phyloP scores from a whole-genome alignment of 2,113 vertebrate genomes.

The Melanocharis versteri region DNA sequence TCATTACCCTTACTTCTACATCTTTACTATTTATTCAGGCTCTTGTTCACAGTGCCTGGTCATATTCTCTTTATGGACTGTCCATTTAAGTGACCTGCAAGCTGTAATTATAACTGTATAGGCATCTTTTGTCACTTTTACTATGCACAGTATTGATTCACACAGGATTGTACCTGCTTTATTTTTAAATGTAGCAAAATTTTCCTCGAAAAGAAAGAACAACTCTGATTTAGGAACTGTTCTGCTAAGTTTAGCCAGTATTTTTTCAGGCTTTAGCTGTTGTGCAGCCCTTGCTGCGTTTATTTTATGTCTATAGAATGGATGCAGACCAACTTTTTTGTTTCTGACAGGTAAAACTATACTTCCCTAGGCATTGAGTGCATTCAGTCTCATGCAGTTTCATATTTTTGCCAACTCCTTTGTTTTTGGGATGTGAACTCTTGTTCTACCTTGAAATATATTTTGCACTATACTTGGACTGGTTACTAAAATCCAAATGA shows the following conservation, averaged over 20 bases:
- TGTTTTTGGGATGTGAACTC: background rate
- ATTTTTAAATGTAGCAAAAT: background rate
- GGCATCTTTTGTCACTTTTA: background rate
- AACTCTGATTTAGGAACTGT: background rate
- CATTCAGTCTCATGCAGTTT: background rate
- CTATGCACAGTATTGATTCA: background rate
- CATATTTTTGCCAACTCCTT: slow-evolving; percentile 24
- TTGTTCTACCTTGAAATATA: slow-evolving; percentile 21
- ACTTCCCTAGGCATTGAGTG: slow-evolving; percentile 4
- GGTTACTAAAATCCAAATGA: slow-evolving; percentile 50
- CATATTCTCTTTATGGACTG: background rate
- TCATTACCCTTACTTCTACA: background rate
- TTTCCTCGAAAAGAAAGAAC: background rate
- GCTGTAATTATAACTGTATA: background rate
- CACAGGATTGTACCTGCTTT: background rate
- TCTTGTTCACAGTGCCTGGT: background rate
- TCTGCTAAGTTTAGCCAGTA: background rate
- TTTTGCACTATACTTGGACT: slow-evolving; percentile 26
- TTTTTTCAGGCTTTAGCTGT: background rate
- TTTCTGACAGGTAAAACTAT: slow-evolving; percentile 20
- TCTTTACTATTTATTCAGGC: background rate
- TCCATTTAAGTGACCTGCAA: background rate
- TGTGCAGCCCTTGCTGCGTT: background rate
- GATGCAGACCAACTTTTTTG: background rate
- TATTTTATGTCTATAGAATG: background rate